Percentiles rank a stretch among this genome's conserved stretches.
Evolutionary conservation across 2,888 invertebrate genomes (phyloP).

Genomic region (Dilophus febrilis): DNA sequence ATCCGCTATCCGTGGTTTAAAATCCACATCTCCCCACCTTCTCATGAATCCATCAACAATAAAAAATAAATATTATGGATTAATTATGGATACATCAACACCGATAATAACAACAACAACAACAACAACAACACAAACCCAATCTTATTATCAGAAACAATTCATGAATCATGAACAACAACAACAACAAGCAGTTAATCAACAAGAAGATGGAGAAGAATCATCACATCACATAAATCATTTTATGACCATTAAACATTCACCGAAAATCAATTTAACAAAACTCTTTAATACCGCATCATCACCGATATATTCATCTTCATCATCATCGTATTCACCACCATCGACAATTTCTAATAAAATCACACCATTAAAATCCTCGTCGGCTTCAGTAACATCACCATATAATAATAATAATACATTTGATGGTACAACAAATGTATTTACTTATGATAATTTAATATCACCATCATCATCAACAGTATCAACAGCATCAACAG

Average conservation of each 20-base stretch:
- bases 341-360: no score
- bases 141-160: neutral
- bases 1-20: no score
- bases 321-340: no score
- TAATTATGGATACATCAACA: no score
- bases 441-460: neutral
- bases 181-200: slow-evolving; percentile 1
- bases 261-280: slow-evolving; percentile 28
- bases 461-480: slow-evolving; percentile 4
- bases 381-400: neutral
- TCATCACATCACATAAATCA: neutral
- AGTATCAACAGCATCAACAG: neutral
- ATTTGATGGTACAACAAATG: no score
- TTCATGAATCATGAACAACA: slow-evolving; percentile 1
- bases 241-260: slow-evolving; percentile 10
- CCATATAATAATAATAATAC: neutral
- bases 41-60: no score
- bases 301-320: no score
- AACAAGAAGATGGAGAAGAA: neutral
- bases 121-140: slow-evolving; percentile 5
- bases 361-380: slow-evolving; percentile 18
- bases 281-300: slow-evolving; percentile 20
- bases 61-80: slow-evolving; percentile 7
- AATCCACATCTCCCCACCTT: no score
- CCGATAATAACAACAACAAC: neutral